Percentiles rank a stretch among this genome's conserved stretches.
Evolutionary conservation across 2,888 invertebrate genomes (phyloP).

Genomic region (Parnassius apollo): DNA sequence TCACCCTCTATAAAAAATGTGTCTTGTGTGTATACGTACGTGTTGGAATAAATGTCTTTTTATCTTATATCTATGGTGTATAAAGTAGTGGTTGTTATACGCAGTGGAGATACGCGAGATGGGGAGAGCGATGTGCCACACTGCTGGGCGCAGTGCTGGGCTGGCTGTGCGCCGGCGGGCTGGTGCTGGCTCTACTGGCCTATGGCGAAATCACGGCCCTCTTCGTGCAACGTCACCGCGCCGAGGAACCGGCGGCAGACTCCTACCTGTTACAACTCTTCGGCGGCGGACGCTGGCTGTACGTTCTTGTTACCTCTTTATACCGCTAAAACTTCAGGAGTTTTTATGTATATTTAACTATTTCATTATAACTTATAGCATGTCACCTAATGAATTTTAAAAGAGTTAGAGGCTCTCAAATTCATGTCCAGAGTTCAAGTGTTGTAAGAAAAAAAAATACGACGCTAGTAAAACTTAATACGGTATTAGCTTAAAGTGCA

Average conservation of each 20-base stretch:
- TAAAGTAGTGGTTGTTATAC: background rate
- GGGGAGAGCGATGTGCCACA: conserved; percentile 49
- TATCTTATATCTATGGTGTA: no score
- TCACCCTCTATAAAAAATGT: no score
- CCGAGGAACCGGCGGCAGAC: conserved; percentile 57
- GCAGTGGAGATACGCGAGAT: conserved; percentile 71
- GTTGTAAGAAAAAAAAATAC: no score
- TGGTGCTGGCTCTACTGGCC: conserved; percentile 79
- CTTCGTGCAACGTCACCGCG: conserved; percentile 76
- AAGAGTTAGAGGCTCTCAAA: no score
- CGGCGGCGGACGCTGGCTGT: conserved; percentile 78
- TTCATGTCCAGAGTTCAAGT: no score
- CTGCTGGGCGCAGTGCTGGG: conserved; percentile 45
- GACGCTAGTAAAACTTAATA: no score
- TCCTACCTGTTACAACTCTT: conserved; percentile 67
- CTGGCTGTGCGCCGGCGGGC: conserved; percentile 54
- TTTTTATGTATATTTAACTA: no score
- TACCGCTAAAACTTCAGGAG: conserved; percentile 15
- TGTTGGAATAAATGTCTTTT: no score
- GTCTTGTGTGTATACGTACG: no score
- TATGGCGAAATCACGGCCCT: conserved; percentile 84
- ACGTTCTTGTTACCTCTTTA: conserved; percentile 46
- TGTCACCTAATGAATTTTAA: no score
- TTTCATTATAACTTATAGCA: no score
- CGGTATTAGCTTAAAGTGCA: no score